A percentile compares a stretch with the other conserved stretches of the same genome.
These are phyloP conservation scores for Sarcoramphus papa DNA, from an alignment of 2,797 vertebrate genomes.

Conservation along the genomic window DNA sequence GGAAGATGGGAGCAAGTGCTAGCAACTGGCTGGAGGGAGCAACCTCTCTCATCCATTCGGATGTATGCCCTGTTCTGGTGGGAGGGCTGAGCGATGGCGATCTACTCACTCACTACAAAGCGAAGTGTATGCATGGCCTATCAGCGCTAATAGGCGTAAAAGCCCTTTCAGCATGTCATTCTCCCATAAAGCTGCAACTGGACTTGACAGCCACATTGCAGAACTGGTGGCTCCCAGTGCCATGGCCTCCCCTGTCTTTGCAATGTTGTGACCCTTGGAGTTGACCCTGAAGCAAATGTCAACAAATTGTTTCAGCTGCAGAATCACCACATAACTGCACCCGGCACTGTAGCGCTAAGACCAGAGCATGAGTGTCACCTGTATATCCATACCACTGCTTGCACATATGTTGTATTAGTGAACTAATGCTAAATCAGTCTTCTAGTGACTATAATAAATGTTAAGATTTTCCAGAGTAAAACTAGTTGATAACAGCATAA, in stretches of 20 bases:
- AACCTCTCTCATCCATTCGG: rapidly evolving
- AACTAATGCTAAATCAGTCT: background rate
- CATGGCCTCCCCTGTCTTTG: background rate
- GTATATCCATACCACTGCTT: background rate
- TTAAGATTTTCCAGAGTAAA: background rate
- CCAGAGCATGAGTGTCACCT: background rate
- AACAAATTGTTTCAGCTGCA: background rate
- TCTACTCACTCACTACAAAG: background rate
- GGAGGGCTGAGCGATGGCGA: background rate
- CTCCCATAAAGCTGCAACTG: background rate
- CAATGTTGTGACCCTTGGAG: background rate
- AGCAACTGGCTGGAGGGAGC: background rate
- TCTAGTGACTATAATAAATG: background rate
- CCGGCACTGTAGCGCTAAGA: background rate
- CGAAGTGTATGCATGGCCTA: rapidly evolving
- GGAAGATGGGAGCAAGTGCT: background rate
- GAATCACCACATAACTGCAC: background rate
- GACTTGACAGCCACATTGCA: background rate
- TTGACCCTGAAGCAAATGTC: background rate
- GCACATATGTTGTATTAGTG: background rate
- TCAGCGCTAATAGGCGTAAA: rapidly evolving
- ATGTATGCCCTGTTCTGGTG: background rate
- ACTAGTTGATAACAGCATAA: background rate
- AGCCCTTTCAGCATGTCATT: background rate
- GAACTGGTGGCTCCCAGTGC: background rate